phyloP scores from a whole-genome alignment of 2,888 invertebrate genomes.

The Tachina grossa region DNA sequence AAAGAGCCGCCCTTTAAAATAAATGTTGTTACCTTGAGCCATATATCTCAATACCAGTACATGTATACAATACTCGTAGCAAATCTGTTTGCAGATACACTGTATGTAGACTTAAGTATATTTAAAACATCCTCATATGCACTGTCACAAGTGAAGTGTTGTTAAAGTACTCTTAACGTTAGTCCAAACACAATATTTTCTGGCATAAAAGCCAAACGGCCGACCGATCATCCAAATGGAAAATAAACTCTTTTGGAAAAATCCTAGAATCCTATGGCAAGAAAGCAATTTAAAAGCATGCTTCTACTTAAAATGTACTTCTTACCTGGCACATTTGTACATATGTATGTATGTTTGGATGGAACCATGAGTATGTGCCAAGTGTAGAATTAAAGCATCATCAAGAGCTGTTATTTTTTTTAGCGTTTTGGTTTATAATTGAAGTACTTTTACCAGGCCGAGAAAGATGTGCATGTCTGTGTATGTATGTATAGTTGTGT shows the following conservation, averaged over 20 bases:
- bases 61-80: neutral
- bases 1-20: slow-evolving; percentile 60
- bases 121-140: slow-evolving; percentile 48
- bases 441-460: slow-evolving; percentile 55
- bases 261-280: slow-evolving; percentile 27
- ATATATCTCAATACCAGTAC: slow-evolving; percentile 19
- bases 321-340: neutral
- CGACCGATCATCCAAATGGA: slow-evolving; percentile 30
- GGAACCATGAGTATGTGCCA: slow-evolving; percentile 47
- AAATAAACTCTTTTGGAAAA: slow-evolving; percentile 37
- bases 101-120: slow-evolving; percentile 14
- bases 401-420: slow-evolving; percentile 49
- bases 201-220: slow-evolving; percentile 60
- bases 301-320: neutral
- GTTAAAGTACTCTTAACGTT: slow-evolving; percentile 54
- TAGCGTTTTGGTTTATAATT: slow-evolving; percentile 56
- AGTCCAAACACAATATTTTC: slow-evolving; percentile 41
- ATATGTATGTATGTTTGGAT: neutral
- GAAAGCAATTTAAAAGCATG: slow-evolving; percentile 29
- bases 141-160: slow-evolving; percentile 63
- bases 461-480: slow-evolving; percentile 31
- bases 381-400: slow-evolving; percentile 63
- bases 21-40: slow-evolving; percentile 47
- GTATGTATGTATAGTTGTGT: slow-evolving; percentile 26
- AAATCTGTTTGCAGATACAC: slow-evolving; percentile 6